Evolutionary conservation across 2,797 vertebrate genomes (phyloP).

Genomic region (Pangasius krempfi): DNA sequence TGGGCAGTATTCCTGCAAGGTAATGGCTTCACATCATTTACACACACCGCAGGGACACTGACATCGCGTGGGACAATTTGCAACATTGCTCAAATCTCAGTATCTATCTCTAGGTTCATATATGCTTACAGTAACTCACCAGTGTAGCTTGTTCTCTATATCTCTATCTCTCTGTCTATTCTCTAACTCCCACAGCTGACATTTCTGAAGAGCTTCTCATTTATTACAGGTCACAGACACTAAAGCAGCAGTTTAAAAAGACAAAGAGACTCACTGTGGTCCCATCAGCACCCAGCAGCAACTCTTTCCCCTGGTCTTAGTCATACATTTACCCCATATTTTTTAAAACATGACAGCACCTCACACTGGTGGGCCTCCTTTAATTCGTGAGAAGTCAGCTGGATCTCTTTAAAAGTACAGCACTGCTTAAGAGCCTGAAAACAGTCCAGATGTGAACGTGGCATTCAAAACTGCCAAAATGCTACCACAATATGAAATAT

Average conservation of each 20-base stretch:
- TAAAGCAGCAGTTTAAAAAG: conserved; percentile 19
- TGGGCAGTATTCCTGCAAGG: conserved; percentile 30
- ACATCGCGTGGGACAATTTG: background rate
- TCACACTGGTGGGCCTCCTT: background rate
- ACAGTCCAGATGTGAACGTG: too few relatives aligned
- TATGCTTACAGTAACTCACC: background rate
- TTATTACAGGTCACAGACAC: conserved; percentile 34
- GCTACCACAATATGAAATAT: background rate
- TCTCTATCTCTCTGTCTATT: background rate
- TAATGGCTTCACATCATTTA: conserved; percentile 27
- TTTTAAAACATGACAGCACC: conserved; percentile 9
- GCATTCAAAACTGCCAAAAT: background rate
- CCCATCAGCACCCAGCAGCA: conserved; percentile 1
- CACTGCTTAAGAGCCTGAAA: background rate
- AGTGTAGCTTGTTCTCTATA: background rate
- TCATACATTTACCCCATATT: conserved; percentile 1
- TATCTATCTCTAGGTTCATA: background rate
- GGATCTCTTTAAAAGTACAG: background rate
- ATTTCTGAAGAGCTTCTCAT: conserved; percentile 28
- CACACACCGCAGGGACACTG: background rate
- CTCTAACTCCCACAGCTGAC: conserved; percentile 28
- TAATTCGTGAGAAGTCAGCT: background rate
- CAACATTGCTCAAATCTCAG: background rate
- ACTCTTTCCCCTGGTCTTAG: conserved; percentile 12
- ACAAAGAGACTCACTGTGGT: conserved; percentile 20